Base-by-base conservation (phyloP, 2,113 vertebrate species). In the Lepus americanus region DNA sequence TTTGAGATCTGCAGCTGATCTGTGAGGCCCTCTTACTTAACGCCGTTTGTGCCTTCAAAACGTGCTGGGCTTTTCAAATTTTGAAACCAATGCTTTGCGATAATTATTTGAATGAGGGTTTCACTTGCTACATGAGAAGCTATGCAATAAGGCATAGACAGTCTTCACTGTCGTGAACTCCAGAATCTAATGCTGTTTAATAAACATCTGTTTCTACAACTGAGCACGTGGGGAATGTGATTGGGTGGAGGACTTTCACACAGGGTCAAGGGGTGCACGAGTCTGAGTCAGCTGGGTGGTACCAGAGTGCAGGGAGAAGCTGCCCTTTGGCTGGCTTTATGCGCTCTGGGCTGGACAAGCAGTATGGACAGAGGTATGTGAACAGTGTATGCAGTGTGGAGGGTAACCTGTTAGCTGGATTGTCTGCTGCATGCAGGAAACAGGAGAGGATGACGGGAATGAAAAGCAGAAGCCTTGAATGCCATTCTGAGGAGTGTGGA, bases 361-460 rank as follows among this genome's bases (percentile, higher is more conserved):
- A 12, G 31, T 31, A 36, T 13, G 61, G 70, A 31, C 11, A 10
- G 16, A 53, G 33, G 25, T 7, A 4, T 39, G 64, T 59, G 76
- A 44, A 29, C 7, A 31, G 1, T 12, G 10, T 0, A 0, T 6
- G 10, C 19, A 13, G 0, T 13, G 4, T 25, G 13, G 31, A 23
- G n/a, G 1, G 33, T 25, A 51, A 22, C 9, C 87, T 51, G 5
- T 7, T 6, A 33, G 20, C 22, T 27, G 14, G 39, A 23, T 9
- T 19, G 5, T 19, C 66, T 73, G 51, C 19, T 6, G 2, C 31
- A 13, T 7, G 11, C 39, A 13, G 9, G 49, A 27, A 25, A 17
- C 61, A 77, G 44, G 51, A 51, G 63, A 33, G 6, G 70, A 13
- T n/a, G 14, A 1, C 6, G 13, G 17, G 27, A 5, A 9, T 5